Base-by-base conservation (phyloP, 2,888 invertebrate genomes). In the Pandemis corylana region DNA sequence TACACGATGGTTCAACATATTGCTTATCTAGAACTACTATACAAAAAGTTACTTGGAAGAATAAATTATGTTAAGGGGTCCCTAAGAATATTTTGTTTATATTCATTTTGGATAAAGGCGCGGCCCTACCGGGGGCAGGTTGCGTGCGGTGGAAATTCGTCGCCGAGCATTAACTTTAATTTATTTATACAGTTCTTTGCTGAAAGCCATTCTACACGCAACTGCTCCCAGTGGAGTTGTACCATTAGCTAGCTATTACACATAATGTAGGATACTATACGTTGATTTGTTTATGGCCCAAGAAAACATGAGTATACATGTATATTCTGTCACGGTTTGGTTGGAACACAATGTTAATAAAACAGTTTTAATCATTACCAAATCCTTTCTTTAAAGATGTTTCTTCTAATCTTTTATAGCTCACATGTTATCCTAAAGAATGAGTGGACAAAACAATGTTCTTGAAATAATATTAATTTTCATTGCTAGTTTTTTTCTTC, bases 1-100 rank as follows among this genome's bases (percentile, higher is more conserved):
- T 42, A 44, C n/a, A 53, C 20, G 44, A 63, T 10, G 49, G 9
- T 56, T 67, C 67, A 64, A 63, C 49, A 63, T 62, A 69, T 42
- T 4, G 51, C 53, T 68, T 62, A 64, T 7, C 49, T 64, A 46
- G 20, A 7, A 12, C 5, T 36, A 65, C 65, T 65, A 46, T 73
- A 59, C 46, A 68, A 72, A 20, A 65, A 67, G 51, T 65, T 49
- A 65, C 36, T 36, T 28, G 46, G 7, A 28, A 12, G 36, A 65
- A 63, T 63, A 62, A 65, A 46, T 64, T 28, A 64, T 13, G 20
- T 59, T 28, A 59, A 10, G 5, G 28, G 5, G 28, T 59, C 15
- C 15, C 13, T 56, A 56, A 6, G 20, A 56, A 56, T 7, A n/a
- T 53, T 56, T 56, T 20, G 7, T 56, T 15, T 20, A 56, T 20